Evolutionary conservation across 2,113 vertebrate species (phyloP), one percentile per base, ranked within the genome.

Genomic region (Onychostoma macrolepis): DNA sequence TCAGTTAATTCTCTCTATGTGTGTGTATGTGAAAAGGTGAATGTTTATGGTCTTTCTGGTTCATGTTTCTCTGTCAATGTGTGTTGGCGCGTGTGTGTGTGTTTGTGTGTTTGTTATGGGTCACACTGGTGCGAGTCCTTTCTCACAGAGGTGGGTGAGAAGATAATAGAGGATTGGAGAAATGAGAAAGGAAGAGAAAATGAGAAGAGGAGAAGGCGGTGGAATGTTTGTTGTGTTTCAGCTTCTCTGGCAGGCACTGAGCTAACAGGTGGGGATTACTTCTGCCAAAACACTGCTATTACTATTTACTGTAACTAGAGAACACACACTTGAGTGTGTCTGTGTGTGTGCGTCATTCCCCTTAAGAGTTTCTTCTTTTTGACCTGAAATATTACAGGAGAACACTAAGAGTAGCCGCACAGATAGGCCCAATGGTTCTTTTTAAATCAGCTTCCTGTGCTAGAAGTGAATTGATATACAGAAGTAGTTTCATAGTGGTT

Each of bases 261-360:
- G 33, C 58, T 21, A 77, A 78, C 80, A 84, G 81, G 65, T 84
- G 81, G 56, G n/a, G n/a, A 58, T 80, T 48, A 80, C 48, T 78
- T 58, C 81, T 41, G 72, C 77, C 82, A 82, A 85, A 71, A 87
- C 83, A 63, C 41, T 63, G 71, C 79, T 63, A 83, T 45, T 83
- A 38, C 58, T 76, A 83, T 69, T 76, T 58, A 78, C 43, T 89
- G 88, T 85, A 87, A 89, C 88, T 48, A 45, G 77, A 89, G 71
- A 87, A 53, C 38, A 43, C 6, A 24, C 45, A 48, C 75, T 50
- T 43, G 19, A 58, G 76, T 33, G 65, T 69, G 65, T 69, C 13
- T 69, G 65, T 69, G 63, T 67, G 65, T 21, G 67, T 71, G 17
- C 33, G 4, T 72, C 2, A 69, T 72, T 72, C 69, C 33, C 33